A percentile compares a stretch with the other conserved stretches of the same genome.
Evolutionary conservation across 2,113 vertebrate genomes (phyloP).

Genomic region (Thalassarche chlororhynchos): DNA sequence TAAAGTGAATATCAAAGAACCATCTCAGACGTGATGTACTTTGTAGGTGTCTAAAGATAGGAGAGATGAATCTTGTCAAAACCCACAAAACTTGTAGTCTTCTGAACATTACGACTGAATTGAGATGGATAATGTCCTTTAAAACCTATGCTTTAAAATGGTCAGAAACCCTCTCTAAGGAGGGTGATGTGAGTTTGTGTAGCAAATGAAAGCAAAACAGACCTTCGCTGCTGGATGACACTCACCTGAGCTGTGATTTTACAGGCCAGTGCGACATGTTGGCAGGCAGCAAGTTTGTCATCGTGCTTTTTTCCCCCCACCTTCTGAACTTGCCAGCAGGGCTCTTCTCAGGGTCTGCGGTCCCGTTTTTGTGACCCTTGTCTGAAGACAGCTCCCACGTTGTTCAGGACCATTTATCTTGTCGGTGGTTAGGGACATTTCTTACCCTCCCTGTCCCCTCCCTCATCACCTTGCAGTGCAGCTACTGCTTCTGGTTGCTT

Average conservation of each 20-base stretch:
- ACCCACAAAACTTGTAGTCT: not conserved
- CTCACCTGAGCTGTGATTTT: not conserved
- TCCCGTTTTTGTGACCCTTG: not conserved
- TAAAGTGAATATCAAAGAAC: slow-evolving; percentile 23
- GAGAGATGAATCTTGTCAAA: not conserved
- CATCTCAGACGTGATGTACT: not conserved
- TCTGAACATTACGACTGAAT: not conserved
- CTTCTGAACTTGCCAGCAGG: not conserved
- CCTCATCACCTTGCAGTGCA: not conserved
- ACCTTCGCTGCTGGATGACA: not conserved
- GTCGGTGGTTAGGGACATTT: not conserved
- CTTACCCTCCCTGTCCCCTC: not conserved
- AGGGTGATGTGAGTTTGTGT: not conserved
- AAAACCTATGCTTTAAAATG: not conserved
- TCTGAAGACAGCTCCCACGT: not conserved
- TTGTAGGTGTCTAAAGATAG: not conserved
- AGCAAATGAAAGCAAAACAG: not conserved
- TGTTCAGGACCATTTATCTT: not conserved
- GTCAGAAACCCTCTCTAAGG: not conserved
- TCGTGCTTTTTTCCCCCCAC: not conserved
- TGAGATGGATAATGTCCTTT: not conserved
- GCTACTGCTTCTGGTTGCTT: not conserved
- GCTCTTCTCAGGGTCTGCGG: not conserved
- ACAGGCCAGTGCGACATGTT: not conserved
- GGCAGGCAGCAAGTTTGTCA: not conserved